These are phyloP conservation scores for Leuctra nigra DNA, from an alignment of 2,888 invertebrate genomes.

Conservation along the genomic window DNA sequence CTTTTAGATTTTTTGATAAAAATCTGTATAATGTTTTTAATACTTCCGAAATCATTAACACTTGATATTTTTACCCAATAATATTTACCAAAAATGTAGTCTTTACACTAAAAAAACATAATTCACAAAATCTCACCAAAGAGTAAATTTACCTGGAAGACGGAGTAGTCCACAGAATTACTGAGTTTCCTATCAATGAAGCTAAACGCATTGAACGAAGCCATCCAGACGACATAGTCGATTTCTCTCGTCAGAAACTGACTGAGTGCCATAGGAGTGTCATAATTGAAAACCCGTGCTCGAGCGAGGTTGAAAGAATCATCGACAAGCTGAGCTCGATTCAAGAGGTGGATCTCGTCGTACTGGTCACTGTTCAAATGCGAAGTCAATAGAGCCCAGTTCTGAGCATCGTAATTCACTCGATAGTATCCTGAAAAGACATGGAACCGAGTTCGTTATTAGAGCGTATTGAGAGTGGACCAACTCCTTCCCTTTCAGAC, in stretches of 20 bases:
- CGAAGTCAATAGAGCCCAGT: conserved; percentile 60
- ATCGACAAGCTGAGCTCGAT: too few species aligned
- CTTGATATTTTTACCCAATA: too few species aligned
- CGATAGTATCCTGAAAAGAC: conserved; percentile 57
- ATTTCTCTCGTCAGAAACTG: conserved; percentile 69
- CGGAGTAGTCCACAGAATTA: conserved; percentile 37
- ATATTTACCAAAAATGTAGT: too few species aligned
- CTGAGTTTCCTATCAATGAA: conserved; percentile 76
- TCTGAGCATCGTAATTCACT: conserved; percentile 64
- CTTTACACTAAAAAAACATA: too few species aligned
- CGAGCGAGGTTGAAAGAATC: conserved; percentile 63
- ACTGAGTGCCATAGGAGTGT: conserved; percentile 69
- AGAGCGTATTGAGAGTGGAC: too few species aligned
- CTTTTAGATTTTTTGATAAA: too few species aligned
- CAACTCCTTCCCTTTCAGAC: too few species aligned
- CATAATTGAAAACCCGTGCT: conserved; percentile 52
- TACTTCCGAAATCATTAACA: too few species aligned
- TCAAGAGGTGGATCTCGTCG: too few species aligned
- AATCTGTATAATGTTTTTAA: too few species aligned
- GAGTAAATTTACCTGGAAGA: conserved; percentile 13
- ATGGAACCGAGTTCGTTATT: too few species aligned
- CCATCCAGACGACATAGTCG: conserved; percentile 83
- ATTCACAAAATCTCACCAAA: too few species aligned
- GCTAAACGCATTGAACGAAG: conserved; percentile 66
- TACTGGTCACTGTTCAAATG: conserved; percentile 26